A percentile compares a stretch with the other conserved stretches of the same genome.
phyloP scores from a whole-genome alignment of 1,140 invertebrate species.

The Branchinecta lynchi region DNA sequence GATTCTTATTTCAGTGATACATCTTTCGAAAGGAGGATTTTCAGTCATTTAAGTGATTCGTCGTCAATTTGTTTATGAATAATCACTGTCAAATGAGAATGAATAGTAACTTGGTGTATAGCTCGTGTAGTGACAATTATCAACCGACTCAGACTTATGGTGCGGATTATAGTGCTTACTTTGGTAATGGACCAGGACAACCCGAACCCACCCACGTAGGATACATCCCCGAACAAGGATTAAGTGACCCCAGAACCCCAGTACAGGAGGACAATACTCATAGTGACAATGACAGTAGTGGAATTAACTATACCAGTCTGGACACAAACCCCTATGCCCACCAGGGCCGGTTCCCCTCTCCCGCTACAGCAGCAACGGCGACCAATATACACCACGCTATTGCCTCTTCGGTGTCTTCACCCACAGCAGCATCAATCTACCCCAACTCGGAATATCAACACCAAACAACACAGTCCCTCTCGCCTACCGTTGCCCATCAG shows the following conservation, averaged over 20 bases:
- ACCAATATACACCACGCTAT: background rate
- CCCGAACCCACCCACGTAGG: background rate
- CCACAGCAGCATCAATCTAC: background rate
- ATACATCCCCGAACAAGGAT: background rate
- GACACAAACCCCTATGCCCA: background rate
- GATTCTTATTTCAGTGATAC: slow-evolving; percentile 9
- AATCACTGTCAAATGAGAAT: slow-evolving; percentile 12
- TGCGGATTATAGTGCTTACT: slow-evolving; percentile 7
- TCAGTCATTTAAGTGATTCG: slow-evolving; percentile 11
- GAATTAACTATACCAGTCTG: background rate
- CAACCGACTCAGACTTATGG: slow-evolving; percentile 3
- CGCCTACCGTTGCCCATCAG: background rate
- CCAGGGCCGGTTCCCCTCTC: background rate
- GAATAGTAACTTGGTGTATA: slow-evolving; percentile 10
- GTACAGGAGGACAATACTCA: slow-evolving; percentile 7
- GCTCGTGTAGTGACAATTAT: slow-evolving; percentile 7
- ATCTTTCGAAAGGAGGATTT: slow-evolving; percentile 11
- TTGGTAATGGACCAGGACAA: background rate
- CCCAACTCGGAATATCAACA: background rate
- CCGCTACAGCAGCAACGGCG: background rate
- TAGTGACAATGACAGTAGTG: slow-evolving; percentile 1
- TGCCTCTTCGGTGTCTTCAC: background rate
- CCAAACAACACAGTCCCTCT: background rate
- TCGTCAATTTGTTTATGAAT: slow-evolving; percentile 11
- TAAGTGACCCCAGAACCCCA: slow-evolving; percentile 8